Evolutionary conservation across 2,888 invertebrate genomes (phyloP), one percentile per base, ranked within the genome.

Genomic region (Drosophila macrothrix): DNA sequence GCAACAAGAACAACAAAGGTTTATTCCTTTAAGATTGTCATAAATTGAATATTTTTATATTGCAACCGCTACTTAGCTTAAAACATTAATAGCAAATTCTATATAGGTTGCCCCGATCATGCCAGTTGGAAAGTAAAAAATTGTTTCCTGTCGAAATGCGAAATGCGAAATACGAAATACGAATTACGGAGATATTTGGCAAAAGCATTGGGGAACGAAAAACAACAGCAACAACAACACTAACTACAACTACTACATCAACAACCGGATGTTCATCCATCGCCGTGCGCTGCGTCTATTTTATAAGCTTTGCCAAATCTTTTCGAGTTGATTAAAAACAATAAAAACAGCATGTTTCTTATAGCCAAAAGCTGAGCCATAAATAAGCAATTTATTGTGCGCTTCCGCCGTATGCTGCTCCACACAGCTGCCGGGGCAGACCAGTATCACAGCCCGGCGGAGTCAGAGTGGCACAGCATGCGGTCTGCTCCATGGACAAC

Each of bases 371-470:
- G 83, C 88, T 83, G 83, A 86, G 84, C 88, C 86, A 91, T 91
- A 91, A 91, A 91, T 92, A 92, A 91, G 89, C 90, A 91, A 88
- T 91, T 91, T 92, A 91, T 91, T 90, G 88, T 88, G 76, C 82
- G 85, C 88, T 91, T 90, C 89, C 90, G 87, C 86, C 88, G 84
- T 80, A 78, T 86, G 76, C 74, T 88, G 78, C 74, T 86, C 71
- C 87, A 88, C 78, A 35, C 35, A 16, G 35, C 35, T 35, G 35
- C 35, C 35, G 35, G 35, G 16, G 16, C 35, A 83, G 89, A 81
- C 73, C 73, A 72, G 71, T 60, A 37, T 35, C 37, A 35, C 25
- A 54, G 54, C 54, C 28, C 41, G 41, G 29, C 60, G 59, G 33
- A 67, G 52, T 61, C 73, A 69, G 41, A 65, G 49, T 59, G 69